These are phyloP conservation scores for Machimus atricapillus DNA, from an alignment of 2,888 invertebrate species.

Conservation along the genomic window DNA sequence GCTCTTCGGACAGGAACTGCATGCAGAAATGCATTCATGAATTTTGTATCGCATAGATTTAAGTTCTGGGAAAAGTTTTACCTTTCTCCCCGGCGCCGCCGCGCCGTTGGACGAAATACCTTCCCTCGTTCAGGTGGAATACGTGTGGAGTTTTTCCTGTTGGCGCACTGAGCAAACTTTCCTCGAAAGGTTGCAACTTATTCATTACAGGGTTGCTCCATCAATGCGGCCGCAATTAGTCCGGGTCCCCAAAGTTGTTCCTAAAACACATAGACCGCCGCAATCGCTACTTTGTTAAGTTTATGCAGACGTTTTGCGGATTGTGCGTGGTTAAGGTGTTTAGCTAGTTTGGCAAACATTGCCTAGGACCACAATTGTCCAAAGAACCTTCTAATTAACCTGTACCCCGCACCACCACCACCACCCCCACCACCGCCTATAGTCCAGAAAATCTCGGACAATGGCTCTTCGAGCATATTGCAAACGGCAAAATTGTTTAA, in stretches of 20 bases:
- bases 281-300: neutral
- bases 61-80: neutral
- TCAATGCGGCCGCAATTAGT: conserved; percentile 8
- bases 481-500: neutral
- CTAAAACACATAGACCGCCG: neutral
- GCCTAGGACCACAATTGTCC: neutral
- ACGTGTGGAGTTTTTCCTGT: neutral
- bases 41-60: conserved; percentile 12
- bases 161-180: neutral
- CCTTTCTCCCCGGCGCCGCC: neutral
- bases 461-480: neutral
- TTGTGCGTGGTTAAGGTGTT: neutral
- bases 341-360: neutral
- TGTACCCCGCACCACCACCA: neutral
- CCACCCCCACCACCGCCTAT: neutral
- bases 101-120: neutral
- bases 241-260: neutral
- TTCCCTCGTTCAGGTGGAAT: neutral
- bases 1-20: neutral
- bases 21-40: neutral
- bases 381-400: neutral
- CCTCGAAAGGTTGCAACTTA: neutral
- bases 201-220: neutral
- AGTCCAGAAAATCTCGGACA: neutral
- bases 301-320: neutral